Evolutionary conservation across 2,888 invertebrate genomes (phyloP).

Genomic region (Urechis unicinctus): DNA sequence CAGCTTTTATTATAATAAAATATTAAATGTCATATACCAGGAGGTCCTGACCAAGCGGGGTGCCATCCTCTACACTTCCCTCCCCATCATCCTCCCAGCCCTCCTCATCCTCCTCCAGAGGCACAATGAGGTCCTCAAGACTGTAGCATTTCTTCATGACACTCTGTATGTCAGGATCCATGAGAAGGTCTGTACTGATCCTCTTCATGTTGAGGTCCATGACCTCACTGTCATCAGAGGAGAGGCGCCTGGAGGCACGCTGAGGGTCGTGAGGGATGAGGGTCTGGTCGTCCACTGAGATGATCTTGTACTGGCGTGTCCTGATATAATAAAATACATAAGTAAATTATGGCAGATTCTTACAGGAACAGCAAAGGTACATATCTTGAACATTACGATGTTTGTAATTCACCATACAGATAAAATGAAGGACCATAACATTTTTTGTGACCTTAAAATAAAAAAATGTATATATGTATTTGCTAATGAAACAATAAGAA

Average conservation of each 20-base stretch:
- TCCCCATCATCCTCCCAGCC: conserved; percentile 4
- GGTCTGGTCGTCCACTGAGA: conserved; percentile 16
- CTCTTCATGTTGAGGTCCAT: conserved; percentile 15
- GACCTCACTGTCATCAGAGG: conserved; percentile 1
- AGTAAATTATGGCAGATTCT: not conserved
- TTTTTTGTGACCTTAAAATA: no score
- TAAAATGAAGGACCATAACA: no score
- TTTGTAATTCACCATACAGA: no score
- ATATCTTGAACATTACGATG: no score
- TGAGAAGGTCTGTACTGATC: conserved; percentile 61
- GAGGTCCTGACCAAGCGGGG: no score
- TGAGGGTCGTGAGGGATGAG: no score
- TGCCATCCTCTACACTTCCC: not conserved
- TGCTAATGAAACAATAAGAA: no score
- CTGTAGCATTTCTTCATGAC: conserved; percentile 41
- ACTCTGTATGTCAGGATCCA: conserved; percentile 54
- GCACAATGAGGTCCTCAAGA: conserved; percentile 28
- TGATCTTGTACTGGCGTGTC: conserved; percentile 18
- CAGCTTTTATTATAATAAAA: no score
- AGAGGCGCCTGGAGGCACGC: not conserved
- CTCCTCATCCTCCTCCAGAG: not conserved
- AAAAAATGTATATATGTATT: no score
- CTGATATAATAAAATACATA: conserved; percentile 6
- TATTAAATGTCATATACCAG: no score
- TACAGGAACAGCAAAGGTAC: no score